Percentiles rank a stretch among this genome's conserved stretches.
phyloP scores from a whole-genome alignment of 2,113 vertebrate genomes.

The Sceloporus tristichus region DNA sequence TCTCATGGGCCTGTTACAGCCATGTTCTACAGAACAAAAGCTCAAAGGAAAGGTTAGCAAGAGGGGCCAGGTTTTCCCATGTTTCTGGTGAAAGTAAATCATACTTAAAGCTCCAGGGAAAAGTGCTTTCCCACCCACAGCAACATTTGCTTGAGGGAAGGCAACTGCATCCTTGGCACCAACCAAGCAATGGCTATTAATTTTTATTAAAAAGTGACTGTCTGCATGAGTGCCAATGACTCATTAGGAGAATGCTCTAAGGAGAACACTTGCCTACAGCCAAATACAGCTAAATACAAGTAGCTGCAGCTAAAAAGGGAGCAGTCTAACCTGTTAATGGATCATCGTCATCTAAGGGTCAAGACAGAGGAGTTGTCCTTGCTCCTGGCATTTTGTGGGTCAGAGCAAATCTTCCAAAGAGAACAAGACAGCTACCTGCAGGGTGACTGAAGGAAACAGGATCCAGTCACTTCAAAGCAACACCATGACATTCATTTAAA shows the following conservation, averaged over 20 bases:
- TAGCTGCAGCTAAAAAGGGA: neutral
- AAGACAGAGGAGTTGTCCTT: neutral
- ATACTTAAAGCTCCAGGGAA: neutral
- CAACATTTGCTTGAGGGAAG: neutral
- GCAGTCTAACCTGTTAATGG: neutral
- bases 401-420: neutral
- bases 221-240: neutral
- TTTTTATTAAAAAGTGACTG: conserved; percentile 1
- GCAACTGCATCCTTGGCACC: neutral
- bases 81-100: neutral
- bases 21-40: neutral
- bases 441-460: neutral
- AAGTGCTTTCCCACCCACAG: neutral
- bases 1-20: neutral
- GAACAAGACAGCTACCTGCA: neutral
- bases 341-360: neutral
- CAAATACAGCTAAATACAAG: neutral
- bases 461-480: neutral
- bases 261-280: conserved; percentile 9
- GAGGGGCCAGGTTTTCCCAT: neutral
- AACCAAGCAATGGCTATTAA: neutral
- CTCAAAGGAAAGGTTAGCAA: neutral
- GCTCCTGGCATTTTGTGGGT: neutral
- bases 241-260: conserved; percentile 10
- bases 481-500: neutral